Conservation (phyloP, 1,140 invertebrate genomes). For the Drosophila ogumai region DNA sequence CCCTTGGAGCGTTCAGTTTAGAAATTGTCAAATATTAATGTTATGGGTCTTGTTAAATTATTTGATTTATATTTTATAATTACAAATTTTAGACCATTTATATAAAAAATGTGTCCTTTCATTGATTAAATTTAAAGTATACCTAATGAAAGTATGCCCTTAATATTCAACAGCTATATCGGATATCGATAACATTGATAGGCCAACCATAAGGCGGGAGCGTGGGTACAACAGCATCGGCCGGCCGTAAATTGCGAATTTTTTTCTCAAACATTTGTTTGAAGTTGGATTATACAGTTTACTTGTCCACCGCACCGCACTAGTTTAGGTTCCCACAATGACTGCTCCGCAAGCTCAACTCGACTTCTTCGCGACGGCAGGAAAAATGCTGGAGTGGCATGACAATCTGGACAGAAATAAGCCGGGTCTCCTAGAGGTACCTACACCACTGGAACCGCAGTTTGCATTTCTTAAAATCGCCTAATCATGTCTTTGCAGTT, state of each 20-base stretch:
- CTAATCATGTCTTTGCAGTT: slow-evolving; percentile 43
- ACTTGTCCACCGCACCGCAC: background rate
- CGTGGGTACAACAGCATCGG: slow-evolving; percentile 52
- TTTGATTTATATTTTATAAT: too few relatives aligned
- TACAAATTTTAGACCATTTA: too few relatives aligned
- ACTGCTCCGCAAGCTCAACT: slow-evolving; percentile 49
- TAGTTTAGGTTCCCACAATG: slow-evolving; percentile 13
- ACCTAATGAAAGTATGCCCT: background rate
- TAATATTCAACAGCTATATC: background rate
- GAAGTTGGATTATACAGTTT: background rate
- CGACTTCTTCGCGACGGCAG: slow-evolving; percentile 68
- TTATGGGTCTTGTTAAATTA: too few relatives aligned
- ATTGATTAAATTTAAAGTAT: background rate
- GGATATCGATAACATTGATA: slow-evolving; percentile 3
- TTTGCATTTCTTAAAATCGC: background rate
- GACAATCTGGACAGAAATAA: slow-evolving; percentile 68
- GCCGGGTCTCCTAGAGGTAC: slow-evolving; percentile 76
- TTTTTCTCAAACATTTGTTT: background rate
- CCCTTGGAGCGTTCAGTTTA: too few relatives aligned
- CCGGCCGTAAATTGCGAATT: slow-evolving; percentile 44
- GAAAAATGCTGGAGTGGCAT: slow-evolving; percentile 78
- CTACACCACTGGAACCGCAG: background rate
- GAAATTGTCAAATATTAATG: too few relatives aligned
- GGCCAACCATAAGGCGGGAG: slow-evolving; percentile 53
- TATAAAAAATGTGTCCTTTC: too few relatives aligned